These are phyloP conservation scores for Propithecus perrieri DNA, from an alignment of 2,797 vertebrate genomes.

Conservation along the genomic window DNA sequence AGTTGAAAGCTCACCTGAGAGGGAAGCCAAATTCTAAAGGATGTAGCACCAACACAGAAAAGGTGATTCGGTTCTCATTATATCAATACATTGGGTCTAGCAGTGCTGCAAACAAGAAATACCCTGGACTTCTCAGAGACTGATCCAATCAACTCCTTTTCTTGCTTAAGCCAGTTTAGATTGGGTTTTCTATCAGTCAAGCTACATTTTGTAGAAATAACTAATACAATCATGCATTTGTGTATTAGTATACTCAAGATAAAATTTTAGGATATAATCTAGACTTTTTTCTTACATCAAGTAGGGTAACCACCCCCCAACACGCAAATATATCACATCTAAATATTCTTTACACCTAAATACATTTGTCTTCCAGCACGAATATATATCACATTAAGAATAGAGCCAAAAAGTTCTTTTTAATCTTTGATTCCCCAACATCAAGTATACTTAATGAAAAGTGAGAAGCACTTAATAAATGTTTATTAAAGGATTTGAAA, in stretches of 20 bases:
- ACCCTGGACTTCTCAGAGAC: background rate
- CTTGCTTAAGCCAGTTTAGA: background rate
- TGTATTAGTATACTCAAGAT: background rate
- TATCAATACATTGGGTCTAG: background rate
- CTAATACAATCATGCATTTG: background rate
- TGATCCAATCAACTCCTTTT: background rate
- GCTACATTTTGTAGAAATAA: background rate
- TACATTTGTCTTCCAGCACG: background rate
- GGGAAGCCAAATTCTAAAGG: background rate
- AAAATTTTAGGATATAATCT: background rate
- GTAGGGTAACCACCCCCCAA: background rate
- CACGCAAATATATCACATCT: background rate
- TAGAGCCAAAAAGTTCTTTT: background rate
- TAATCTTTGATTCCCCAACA: background rate
- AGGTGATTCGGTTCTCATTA: background rate
- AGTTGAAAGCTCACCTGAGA: background rate
- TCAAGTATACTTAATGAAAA: slow-evolving; percentile 7
- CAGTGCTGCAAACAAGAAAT: background rate
- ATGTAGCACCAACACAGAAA: background rate
- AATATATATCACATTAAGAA: slow-evolving; percentile 22
- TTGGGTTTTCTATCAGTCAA: background rate
- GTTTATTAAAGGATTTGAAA: slow-evolving; percentile 38
- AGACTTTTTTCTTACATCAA: background rate
- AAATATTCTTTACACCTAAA: background rate
- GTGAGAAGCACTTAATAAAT: background rate